Percentiles rank a stretch among this genome's conserved stretches.
Conservation (phyloP, 2,113 vertebrate species). For the Oostethus manadensis region DNA sequence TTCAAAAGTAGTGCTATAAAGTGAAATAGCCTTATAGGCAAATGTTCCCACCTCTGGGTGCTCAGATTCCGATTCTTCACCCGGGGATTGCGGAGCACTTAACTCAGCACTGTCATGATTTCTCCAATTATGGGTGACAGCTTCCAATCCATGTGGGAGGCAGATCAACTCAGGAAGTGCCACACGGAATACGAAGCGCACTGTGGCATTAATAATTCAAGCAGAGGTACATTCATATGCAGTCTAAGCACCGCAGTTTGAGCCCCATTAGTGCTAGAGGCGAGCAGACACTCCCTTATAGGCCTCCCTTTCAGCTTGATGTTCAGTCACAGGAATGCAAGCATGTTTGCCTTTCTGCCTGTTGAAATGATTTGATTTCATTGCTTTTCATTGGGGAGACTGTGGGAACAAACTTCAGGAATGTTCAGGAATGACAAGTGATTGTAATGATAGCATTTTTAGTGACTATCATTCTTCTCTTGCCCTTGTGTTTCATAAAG, state of each 20-base stretch:
- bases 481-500: too few relatives aligned
- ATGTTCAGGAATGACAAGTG: background rate
- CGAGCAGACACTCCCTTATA: constrained; percentile 52
- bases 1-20: constrained; percentile 8
- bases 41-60: constrained; percentile 51
- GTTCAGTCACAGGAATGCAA: constrained; percentile 52
- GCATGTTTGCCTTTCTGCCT: constrained; percentile 47
- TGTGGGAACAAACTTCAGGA: constrained; percentile 39
- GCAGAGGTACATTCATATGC: constrained; percentile 64
- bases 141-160: constrained; percentile 70
- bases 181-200: constrained; percentile 65
- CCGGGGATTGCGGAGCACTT: constrained; percentile 70
- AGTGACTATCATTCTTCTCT: too few relatives aligned
- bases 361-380: constrained; percentile 46
- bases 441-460: too few relatives aligned
- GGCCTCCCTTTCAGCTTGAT: constrained; percentile 45
- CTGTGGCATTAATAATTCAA: constrained; percentile 75
- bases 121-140: constrained; percentile 76
- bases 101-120: constrained; percentile 71
- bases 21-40: constrained; percentile 23
- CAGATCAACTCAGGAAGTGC: constrained; percentile 70
- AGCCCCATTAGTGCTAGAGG: constrained; percentile 71
- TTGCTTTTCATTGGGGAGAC: constrained; percentile 15
- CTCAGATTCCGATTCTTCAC: constrained; percentile 61
- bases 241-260: constrained; percentile 69